Evolutionary conservation across 2,797 vertebrate genomes (phyloP), one percentile per base, ranked within the genome.

Genomic region (Karalla daura): DNA sequence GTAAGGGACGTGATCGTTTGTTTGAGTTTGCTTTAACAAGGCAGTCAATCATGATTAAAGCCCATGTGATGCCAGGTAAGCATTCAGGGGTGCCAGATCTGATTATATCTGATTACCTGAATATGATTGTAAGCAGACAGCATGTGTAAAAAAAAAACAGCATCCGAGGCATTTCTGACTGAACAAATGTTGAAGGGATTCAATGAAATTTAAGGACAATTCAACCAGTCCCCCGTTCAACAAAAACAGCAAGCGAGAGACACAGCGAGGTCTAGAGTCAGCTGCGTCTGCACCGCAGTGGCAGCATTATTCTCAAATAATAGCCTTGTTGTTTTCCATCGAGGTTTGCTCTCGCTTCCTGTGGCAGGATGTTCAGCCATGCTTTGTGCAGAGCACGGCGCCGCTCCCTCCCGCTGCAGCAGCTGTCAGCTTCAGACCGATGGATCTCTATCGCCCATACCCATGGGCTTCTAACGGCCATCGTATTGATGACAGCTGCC

Each of bases 351-450:
- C 13, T 59, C 21, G 73, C 71, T 88, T 92, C 88, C 89, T 86
- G 88, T 86, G 70, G 80, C 79, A 88, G 88, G 88, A 91, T 80
- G 79, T 80, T n/a, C 74, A 67, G 69, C 54, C 70, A 54, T 66
- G 63, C 33, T n/a, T n/a, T 71, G 45, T 27, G 36, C 28, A 20
- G 27, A 50, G 25, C 18, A 24, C 41, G 39, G 46, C 63, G n/a
- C 39, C 7, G 4, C 65, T 78, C 59, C 61, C 51, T 80, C 50
- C 66, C 25, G 24, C 50, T 74, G 64, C 63, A 65, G 63, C 3
- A 12, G 50, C 71, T 75, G 64, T 53, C 56, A 58, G 61, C 13
- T 62, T 71, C 37, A 68, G 39, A 59, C 49, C 39, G 14, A 51
- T 63, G 61, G 65, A 75, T 63, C 50, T 60, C 52, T 21, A 9